Evolutionary conservation across 2,797 vertebrate species (phyloP).

Genomic region (Coilia nasus): DNA sequence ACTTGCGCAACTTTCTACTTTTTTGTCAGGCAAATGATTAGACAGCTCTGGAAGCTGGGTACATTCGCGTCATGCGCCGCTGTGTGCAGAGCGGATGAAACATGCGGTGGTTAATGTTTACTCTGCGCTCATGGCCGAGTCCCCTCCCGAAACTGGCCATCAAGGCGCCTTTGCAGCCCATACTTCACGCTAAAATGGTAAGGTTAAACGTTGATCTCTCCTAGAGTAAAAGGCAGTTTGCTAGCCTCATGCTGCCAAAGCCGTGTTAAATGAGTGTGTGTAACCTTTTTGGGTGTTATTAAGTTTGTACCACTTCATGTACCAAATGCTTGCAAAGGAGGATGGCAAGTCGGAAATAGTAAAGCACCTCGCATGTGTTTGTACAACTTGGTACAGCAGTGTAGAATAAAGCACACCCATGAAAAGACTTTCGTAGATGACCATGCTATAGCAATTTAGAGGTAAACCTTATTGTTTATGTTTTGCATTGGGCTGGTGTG

Average conservation of each 20-base stretch:
- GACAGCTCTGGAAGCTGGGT: background rate
- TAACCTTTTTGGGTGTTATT: background rate
- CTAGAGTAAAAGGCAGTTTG: background rate
- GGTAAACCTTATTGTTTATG: no score
- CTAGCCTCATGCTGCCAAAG: background rate
- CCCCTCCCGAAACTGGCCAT: conserved; percentile 39
- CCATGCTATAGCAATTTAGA: no score
- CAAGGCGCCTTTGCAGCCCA: conserved; percentile 28
- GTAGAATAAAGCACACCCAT: no score
- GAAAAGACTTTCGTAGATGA: no score
- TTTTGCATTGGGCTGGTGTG: no score
- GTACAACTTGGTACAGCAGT: no score
- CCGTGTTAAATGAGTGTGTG: background rate
- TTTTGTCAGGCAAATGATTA: background rate
- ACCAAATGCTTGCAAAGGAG: no score
- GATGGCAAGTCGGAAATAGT: no score
- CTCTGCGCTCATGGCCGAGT: conserved; percentile 46
- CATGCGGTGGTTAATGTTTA: conserved; percentile 74
- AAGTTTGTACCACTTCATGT: background rate
- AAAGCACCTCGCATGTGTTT: no score
- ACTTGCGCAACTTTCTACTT: background rate
- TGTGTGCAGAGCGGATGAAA: conserved; percentile 34
- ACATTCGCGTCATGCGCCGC: no score
- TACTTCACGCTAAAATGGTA: conserved; percentile 71
- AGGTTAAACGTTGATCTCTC: conserved; percentile 37